phyloP scores from a whole-genome alignment of 2,888 invertebrate genomes.

The Tetheella fluctuosa region DNA sequence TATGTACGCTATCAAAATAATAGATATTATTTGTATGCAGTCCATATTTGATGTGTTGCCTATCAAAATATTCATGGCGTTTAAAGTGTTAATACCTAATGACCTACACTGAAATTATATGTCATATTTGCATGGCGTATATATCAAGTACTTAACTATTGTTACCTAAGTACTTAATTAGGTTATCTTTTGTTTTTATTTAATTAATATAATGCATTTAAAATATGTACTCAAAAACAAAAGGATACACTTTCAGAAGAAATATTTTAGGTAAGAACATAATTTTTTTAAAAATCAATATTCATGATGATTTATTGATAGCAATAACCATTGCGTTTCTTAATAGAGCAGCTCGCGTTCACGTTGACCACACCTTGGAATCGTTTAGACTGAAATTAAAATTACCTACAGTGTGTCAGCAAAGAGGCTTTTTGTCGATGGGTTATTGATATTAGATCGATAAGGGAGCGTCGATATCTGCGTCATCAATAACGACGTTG shows the following conservation, averaged over 20 bases:
- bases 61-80: constrained; percentile 1
- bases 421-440: constrained; percentile 74
- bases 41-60: constrained; percentile 8
- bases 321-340: constrained; percentile 33
- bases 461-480: constrained; percentile 66
- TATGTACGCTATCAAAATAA: constrained; percentile 14
- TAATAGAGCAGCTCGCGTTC: constrained; percentile 42
- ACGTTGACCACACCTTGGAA: constrained; percentile 67
- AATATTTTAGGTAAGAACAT: neutral
- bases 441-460: constrained; percentile 79
- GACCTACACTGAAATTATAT: too few species aligned
- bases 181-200: too few species aligned
- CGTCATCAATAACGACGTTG: constrained; percentile 67
- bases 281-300: too few species aligned
- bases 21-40: constrained; percentile 9
- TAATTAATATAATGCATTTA: neutral
- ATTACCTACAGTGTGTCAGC: constrained; percentile 63
- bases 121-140: too few species aligned
- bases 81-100: neutral
- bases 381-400: constrained; percentile 77
- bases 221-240: too few species aligned
- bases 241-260: neutral
- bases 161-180: too few species aligned
- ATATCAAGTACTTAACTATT: too few species aligned
- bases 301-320: constrained; percentile 15